Evolutionary conservation across 2,797 vertebrate species (phyloP).

Genomic region (Crenichthys baileyi): DNA sequence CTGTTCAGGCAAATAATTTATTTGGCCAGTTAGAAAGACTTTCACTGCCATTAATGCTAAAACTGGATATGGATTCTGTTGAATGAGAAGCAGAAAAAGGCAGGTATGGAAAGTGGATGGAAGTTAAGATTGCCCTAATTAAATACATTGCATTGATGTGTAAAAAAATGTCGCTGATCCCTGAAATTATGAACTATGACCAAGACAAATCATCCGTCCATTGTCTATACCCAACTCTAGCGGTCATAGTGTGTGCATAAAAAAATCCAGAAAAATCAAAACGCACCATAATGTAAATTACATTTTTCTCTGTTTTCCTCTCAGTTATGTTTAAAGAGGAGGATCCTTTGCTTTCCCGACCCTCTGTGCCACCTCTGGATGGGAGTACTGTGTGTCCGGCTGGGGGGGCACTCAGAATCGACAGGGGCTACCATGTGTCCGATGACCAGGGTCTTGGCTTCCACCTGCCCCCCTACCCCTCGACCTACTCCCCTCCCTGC

Average conservation of each 20-base stretch:
- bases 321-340: conserved; percentile 92
- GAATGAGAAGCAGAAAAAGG: too few species aligned
- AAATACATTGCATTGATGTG: too few species aligned
- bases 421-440: conserved; percentile 57
- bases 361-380: conserved; percentile 73
- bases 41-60: too few species aligned
- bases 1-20: too few species aligned
- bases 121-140: too few species aligned
- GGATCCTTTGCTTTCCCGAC: conserved; percentile 80
- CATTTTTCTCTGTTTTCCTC: not conserved
- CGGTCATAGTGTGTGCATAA: not conserved
- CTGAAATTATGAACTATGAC: too few species aligned
- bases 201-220: too few species aligned
- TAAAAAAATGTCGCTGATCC: too few species aligned
- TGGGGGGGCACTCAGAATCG: conserved; percentile 52
- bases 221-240: not conserved
- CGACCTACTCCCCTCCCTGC: conserved; percentile 75
- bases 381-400: conserved; percentile 67
- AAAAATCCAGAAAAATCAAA: not conserved
- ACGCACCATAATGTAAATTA: not conserved
- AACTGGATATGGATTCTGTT: too few species aligned
- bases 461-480: conserved; percentile 75
- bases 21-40: too few species aligned
- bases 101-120: too few species aligned
- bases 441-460: conserved; percentile 80